Evolutionary conservation across 30 jellyfish, hydroid and myxozoan genomes (phyloP).

Genomic region (Pseudorhiza aurosa): DNA sequence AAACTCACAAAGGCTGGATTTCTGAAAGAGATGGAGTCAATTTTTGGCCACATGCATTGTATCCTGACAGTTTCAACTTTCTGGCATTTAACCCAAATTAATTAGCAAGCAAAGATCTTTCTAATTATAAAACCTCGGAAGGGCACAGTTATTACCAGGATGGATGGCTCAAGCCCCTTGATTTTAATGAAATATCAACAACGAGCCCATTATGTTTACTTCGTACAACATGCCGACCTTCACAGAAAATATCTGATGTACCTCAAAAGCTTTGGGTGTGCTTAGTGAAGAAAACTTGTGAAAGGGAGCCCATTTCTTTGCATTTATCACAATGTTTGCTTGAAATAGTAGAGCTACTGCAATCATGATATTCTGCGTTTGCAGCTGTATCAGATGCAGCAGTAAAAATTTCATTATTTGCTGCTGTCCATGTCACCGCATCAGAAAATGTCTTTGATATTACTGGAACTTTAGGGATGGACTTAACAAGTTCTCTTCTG

Average conservation of each 20-base stretch:
- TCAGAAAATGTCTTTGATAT: no score
- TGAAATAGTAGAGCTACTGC: no score
- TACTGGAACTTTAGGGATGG: no score
- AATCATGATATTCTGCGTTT: no score
- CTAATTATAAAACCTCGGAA: slow-evolving; percentile 33
- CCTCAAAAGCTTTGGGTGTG: slow-evolving; percentile 63
- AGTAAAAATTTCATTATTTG: no score
- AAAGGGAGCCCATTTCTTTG: no score
- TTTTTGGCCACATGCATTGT: slow-evolving; percentile 54
- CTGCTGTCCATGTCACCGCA: no score
- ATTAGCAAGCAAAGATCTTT: slow-evolving; percentile 24
- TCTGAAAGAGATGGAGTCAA: slow-evolving; percentile 32
- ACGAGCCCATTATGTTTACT: slow-evolving; percentile 34
- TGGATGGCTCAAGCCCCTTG: slow-evolving; percentile 28
- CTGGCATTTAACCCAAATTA: slow-evolving; percentile 23
- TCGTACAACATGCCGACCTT: slow-evolving; percentile 54
- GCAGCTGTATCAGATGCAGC: no score
- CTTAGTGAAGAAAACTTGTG: no score
- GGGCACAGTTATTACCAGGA: slow-evolving; percentile 29
- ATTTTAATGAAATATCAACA: slow-evolving; percentile 19
- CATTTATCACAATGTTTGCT: no score
- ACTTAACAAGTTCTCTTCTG: no score
- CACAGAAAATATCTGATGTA: slow-evolving; percentile 62
- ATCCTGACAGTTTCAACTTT: slow-evolving; percentile 20
- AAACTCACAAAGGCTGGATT: slow-evolving; percentile 45